phyloP scores from a whole-genome alignment of 2,888 invertebrate species.

The Watsonalla cultraria region DNA sequence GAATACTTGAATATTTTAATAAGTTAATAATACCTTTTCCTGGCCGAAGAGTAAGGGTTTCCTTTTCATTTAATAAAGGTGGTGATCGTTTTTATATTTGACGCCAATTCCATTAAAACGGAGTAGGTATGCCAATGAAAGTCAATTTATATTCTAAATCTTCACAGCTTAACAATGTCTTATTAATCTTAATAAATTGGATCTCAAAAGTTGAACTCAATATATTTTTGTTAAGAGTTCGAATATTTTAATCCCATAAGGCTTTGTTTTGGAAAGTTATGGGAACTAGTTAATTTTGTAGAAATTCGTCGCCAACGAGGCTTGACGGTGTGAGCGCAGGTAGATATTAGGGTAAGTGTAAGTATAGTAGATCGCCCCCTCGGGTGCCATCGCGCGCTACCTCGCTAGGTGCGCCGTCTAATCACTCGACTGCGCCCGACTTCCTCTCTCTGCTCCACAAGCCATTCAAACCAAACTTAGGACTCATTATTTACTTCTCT shows the following conservation, averaged over 20 bases:
- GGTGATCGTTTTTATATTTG: slow-evolving; percentile 20
- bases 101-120: slow-evolving; percentile 1
- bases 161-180: not conserved
- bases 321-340: slow-evolving; percentile 40
- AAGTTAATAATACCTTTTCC: slow-evolving; percentile 43
- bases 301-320: slow-evolving; percentile 46
- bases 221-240: slow-evolving; percentile 11
- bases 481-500: not conserved
- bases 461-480: not conserved
- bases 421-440: slow-evolving; percentile 19
- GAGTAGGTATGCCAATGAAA: not conserved
- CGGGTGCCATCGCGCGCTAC: slow-evolving; percentile 52
- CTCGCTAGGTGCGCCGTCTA: slow-evolving; percentile 33
- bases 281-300: slow-evolving; percentile 40
- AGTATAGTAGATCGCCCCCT: slow-evolving; percentile 56
- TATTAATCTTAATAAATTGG: slow-evolving; percentile 8
- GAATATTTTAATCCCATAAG: slow-evolving; percentile 9
- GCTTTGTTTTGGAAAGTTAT: slow-evolving; percentile 34
- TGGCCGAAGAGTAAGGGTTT: slow-evolving; percentile 35
- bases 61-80: slow-evolving; percentile 34
- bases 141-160: not conserved
- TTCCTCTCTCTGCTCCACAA: no score
- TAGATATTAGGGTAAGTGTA: slow-evolving; percentile 52
- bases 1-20: slow-evolving; percentile 63
- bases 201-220: slow-evolving; percentile 17